Conservation (phyloP, 35 echinoderm and acorn worm species). For the Heliocidaris erythrogramma region DNA sequence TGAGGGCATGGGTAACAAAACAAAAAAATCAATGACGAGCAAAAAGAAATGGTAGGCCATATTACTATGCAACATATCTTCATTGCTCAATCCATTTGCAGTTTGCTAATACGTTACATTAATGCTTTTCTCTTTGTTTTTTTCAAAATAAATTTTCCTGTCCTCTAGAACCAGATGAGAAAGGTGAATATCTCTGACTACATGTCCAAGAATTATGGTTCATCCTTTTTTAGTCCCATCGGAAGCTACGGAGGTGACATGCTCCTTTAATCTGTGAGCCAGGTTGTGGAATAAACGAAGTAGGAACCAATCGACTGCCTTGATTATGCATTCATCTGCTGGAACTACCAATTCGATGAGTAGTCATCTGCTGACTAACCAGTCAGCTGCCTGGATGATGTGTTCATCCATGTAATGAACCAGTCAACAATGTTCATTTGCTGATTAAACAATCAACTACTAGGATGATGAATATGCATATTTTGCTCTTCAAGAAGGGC, state of each 20-base stretch:
- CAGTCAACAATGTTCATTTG: not conserved
- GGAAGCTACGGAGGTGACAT: conserved; percentile 45
- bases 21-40: too few relatives aligned
- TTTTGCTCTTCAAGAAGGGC: not conserved
- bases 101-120: not conserved
- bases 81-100: too few relatives aligned
- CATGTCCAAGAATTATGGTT: conserved; percentile 41
- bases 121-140: conserved; percentile 12
- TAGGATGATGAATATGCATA: not conserved
- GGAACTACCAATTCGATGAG: not conserved
- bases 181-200: conserved; percentile 44
- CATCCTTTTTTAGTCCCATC: conserved; percentile 26
- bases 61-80: too few relatives aligned
- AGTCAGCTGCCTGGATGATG: not conserved
- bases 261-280: not conserved
- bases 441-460: not conserved
- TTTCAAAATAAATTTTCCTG: not conserved
- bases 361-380: not conserved
- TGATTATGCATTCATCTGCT: not conserved
- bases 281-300: not conserved
- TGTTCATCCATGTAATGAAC: not conserved
- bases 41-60: too few relatives aligned
- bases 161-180: conserved; percentile 24
- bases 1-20: too few relatives aligned
- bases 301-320: not conserved